Evolutionary conservation across 2,113 vertebrate species (phyloP).

Genomic region (Peromyscus leucopus): DNA sequence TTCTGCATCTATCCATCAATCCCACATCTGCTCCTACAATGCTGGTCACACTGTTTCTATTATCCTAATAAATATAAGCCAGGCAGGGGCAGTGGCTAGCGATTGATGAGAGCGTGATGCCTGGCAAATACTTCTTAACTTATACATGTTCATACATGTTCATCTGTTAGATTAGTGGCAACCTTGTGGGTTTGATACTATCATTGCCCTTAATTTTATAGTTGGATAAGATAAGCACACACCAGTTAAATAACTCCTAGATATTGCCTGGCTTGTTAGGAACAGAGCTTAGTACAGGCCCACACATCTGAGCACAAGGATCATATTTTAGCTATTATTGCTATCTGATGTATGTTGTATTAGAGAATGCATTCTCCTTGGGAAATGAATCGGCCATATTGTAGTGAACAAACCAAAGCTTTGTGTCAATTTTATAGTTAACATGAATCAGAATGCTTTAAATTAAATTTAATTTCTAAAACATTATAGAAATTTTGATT

Average conservation of each 20-base stretch:
- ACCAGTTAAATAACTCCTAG: not conserved
- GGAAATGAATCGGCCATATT: not conserved
- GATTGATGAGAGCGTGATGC: not conserved
- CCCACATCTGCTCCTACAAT: not conserved
- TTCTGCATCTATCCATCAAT: not conserved
- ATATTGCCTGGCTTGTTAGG: not conserved
- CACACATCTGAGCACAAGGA: not conserved
- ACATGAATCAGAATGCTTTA: slow-evolving; percentile 51
- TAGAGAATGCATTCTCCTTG: not conserved
- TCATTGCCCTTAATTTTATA: not conserved
- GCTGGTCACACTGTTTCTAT: not conserved
- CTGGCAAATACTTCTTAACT: slow-evolving; percentile 22
- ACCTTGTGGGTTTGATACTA: not conserved
- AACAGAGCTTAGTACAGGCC: not conserved
- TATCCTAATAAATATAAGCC: slow-evolving; percentile 1
- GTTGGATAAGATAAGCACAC: not conserved
- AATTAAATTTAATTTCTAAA: slow-evolving; percentile 66
- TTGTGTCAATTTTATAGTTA: slow-evolving; percentile 34
- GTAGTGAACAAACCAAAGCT: not conserved
- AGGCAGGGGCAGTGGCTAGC: not conserved
- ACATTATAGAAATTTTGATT: not conserved
- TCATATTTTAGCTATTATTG: not conserved
- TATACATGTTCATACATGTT: not conserved
- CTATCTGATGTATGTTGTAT: not conserved
- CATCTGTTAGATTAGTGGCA: not conserved